Evolutionary conservation across 2,888 invertebrate species (phyloP).

Genomic region (Leptopterna dolabrata): DNA sequence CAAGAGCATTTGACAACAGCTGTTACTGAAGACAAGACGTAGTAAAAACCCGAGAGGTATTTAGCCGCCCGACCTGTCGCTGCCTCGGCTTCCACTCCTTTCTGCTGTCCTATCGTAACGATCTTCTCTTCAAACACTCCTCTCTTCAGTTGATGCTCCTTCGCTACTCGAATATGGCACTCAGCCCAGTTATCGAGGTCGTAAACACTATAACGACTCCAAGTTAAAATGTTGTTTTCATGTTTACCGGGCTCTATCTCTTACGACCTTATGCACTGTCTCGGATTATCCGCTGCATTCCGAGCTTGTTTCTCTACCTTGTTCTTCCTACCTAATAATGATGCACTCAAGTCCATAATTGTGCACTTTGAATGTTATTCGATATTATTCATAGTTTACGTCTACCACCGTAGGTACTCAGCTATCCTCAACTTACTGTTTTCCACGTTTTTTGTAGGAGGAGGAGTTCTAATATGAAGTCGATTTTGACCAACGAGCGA

Average conservation of each 20-base stretch:
- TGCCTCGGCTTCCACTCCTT: neutral
- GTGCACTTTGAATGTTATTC: no score
- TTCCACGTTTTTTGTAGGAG: no score
- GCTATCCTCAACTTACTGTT: no score
- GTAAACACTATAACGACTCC: constrained; percentile 20
- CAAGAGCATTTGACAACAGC: constrained; percentile 25
- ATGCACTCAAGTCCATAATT: no score
- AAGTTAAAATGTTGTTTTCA: neutral
- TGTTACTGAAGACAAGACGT: neutral
- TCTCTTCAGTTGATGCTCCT: neutral
- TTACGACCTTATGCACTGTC: neutral
- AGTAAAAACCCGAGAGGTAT: constrained; percentile 34
- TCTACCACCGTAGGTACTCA: no score
- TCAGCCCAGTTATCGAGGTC: constrained; percentile 11
- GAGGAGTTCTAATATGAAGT: no score
- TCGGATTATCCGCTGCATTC: neutral
- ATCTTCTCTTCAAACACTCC: constrained; percentile 12
- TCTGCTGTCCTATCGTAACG: constrained; percentile 1
- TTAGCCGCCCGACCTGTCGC: neutral
- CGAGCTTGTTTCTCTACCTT: no score
- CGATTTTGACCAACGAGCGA: no score
- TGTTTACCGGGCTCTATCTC: neutral
- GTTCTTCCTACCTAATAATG: no score
- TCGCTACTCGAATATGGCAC: neutral
- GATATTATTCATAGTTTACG: no score